phyloP scores from a whole-genome alignment of 2,113 vertebrate species.

The Zosterops japonicus region DNA sequence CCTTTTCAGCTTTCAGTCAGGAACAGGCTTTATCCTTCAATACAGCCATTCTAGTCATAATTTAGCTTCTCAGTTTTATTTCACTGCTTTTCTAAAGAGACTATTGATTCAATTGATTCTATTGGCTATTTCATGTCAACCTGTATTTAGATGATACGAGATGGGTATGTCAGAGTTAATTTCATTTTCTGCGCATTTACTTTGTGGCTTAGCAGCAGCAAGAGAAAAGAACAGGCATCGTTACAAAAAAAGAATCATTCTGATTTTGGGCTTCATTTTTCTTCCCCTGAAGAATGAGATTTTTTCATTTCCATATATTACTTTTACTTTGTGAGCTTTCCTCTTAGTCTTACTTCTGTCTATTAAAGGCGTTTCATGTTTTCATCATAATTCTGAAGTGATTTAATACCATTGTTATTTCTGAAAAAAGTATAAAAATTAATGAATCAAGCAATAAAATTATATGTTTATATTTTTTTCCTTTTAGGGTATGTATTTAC shows the following conservation, averaged over 20 bases:
- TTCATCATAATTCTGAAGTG: not conserved
- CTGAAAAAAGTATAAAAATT: not conserved
- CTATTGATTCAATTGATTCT: not conserved
- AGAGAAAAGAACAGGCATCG: not conserved
- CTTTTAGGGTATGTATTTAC: not conserved
- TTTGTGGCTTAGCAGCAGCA: not conserved
- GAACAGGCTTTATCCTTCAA: not conserved
- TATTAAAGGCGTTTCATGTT: not conserved
- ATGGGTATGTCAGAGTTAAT: not conserved
- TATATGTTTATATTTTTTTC: not conserved
- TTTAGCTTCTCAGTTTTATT: not conserved
- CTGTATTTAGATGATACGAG: not conserved
- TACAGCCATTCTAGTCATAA: not conserved
- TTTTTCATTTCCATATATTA: not conserved
- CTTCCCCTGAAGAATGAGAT: not conserved
- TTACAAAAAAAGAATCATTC: fast-evolving
- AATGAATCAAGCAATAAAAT: not conserved
- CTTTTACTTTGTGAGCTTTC: not conserved
- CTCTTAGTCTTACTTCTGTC: not conserved
- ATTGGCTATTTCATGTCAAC: not conserved
- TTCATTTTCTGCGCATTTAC: not conserved
- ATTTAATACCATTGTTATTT: not conserved
- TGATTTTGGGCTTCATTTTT: not conserved
- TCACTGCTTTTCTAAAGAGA: not conserved
- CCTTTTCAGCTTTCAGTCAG: fast-evolving